Evolutionary conservation across 2,888 invertebrate species (phyloP).

Genomic region (Leucophenga montana): DNA sequence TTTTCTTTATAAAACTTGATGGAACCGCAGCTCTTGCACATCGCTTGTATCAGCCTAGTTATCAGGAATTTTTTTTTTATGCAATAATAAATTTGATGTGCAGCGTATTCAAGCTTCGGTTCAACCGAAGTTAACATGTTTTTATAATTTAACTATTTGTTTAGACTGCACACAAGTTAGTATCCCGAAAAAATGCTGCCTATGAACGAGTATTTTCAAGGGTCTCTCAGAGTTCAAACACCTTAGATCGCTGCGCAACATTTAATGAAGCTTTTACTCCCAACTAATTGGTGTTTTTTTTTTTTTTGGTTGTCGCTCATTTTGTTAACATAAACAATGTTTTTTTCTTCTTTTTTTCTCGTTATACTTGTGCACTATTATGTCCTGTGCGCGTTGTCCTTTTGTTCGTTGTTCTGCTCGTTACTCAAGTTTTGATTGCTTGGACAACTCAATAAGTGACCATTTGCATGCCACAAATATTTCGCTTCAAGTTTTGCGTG

Average conservation of each 20-base stretch:
- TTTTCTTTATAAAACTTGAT: too few relatives aligned
- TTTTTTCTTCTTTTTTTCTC: neutral
- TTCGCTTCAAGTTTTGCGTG: slow-evolving; percentile 5
- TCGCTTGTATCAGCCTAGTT: too few relatives aligned
- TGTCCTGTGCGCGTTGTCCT: neutral
- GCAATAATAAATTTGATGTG: too few relatives aligned
- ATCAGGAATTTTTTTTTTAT: too few relatives aligned
- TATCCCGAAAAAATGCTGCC: too few relatives aligned
- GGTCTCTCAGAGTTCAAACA: slow-evolving; percentile 50
- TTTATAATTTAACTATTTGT: too few relatives aligned
- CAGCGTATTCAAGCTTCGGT: too few relatives aligned
- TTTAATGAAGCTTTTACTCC: neutral
- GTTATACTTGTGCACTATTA: neutral
- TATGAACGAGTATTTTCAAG: too few relatives aligned
- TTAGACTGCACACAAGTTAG: too few relatives aligned
- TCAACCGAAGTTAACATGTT: too few relatives aligned
- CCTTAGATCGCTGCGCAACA: slow-evolving; percentile 35
- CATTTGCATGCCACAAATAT: slow-evolving; percentile 48
- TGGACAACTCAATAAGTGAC: slow-evolving; percentile 20
- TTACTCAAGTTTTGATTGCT: slow-evolving; percentile 47
- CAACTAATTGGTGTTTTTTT: slow-evolving; percentile 65
- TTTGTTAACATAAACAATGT: slow-evolving; percentile 65
- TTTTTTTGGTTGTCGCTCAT: slow-evolving; percentile 61
- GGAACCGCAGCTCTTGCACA: too few relatives aligned
- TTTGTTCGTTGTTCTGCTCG: slow-evolving; percentile 26